These are phyloP conservation scores for Cartodere bifasciata DNA, from an alignment of 2,888 invertebrate species.

Conservation along the genomic window DNA sequence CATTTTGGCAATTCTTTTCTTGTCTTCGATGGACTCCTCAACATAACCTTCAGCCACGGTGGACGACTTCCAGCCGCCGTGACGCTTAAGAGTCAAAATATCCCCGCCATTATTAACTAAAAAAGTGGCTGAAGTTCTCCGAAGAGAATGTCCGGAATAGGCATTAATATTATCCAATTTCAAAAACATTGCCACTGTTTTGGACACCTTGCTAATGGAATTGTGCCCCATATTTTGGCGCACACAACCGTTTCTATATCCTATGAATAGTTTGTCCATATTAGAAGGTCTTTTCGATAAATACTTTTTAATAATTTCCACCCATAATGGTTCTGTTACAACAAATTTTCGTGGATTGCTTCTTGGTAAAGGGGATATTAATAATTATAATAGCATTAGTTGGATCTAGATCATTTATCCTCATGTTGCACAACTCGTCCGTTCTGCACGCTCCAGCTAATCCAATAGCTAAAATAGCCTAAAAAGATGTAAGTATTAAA, in stretches of 20 bases:
- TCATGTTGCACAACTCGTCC: conserved; percentile 1
- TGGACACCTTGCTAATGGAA: conserved; percentile 1
- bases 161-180: conserved; percentile 13
- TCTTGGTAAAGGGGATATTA: neutral
- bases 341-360: no score
- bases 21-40: conserved; percentile 2
- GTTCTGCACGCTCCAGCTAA: neutral
- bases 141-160: conserved; percentile 13
- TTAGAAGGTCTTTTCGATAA: no score
- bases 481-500: neutral
- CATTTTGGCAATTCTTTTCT: neutral
- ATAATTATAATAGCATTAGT: neutral
- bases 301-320: no score
- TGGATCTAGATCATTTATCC: neutral
- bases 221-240: no score
- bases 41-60: conserved; percentile 5
- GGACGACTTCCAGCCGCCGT: conserved; percentile 7
- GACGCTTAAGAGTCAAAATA: conserved; percentile 14
- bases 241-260: no score
- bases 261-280: no score
- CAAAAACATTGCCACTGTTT: conserved; percentile 7
- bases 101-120: conserved; percentile 14
- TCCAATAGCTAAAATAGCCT: neutral
- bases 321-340: no score
- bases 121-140: conserved; percentile 15